These are phyloP conservation scores for Trachelus iudaicus DNA, from an alignment of 2,888 invertebrate genomes.

Conservation along the genomic window DNA sequence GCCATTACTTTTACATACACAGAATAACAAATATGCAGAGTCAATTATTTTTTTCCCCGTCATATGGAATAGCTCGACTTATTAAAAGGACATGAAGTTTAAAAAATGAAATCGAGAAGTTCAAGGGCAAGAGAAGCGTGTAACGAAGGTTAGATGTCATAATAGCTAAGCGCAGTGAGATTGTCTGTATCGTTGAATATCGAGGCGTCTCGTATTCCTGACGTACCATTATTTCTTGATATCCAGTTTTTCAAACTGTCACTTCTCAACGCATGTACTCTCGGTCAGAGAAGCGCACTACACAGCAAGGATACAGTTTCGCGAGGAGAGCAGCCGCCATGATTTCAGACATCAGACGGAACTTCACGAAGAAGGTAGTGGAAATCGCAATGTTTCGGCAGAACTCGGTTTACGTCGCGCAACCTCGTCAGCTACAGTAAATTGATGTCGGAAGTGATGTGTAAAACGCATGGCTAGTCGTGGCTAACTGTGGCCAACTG, in stretches of 20 bases:
- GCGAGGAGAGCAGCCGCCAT: conserved; percentile 58
- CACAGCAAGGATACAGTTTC: conserved; percentile 46
- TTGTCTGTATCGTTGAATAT: background rate
- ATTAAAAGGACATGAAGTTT: no score
- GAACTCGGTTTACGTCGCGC: no score
- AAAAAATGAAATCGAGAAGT: background rate
- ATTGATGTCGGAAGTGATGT: no score
- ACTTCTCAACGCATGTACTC: conserved; percentile 51
- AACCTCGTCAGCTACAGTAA: no score
- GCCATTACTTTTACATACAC: no score
- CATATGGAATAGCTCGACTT: no score
- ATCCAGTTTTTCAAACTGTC: conserved; percentile 19
- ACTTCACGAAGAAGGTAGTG: no score
- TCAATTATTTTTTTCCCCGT: no score
- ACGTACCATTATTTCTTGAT: conserved; percentile 46
- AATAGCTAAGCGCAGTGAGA: background rate
- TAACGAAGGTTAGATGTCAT: background rate
- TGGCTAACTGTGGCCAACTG: no score
- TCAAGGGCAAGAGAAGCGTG: background rate
- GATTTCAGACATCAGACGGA: background rate
- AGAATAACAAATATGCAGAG: no score
- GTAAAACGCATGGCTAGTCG: no score
- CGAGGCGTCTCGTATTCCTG: background rate
- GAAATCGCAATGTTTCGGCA: no score
- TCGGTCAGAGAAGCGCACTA: conserved; percentile 62